Evolutionary conservation across 1,140 invertebrate species (phyloP).

Genomic region (Drosophila tropicalis): DNA sequence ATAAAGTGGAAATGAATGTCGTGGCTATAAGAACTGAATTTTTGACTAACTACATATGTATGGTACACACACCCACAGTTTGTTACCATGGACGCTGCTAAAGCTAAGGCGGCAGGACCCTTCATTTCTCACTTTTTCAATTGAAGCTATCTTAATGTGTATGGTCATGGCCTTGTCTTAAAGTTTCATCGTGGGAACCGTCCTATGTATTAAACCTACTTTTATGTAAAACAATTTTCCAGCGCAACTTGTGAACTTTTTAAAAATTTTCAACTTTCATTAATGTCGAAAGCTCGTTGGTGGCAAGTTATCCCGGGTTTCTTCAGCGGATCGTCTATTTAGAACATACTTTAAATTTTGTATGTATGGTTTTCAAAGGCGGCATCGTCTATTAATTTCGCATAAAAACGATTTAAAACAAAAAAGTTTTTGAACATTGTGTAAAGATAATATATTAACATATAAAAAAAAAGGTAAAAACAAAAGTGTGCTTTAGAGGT

Average conservation of each 20-base stretch:
- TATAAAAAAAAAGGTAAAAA: neutral
- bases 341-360: neutral
- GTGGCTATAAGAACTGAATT: constrained; percentile 53
- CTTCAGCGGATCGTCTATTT: constrained; percentile 6
- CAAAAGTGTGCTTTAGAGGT: too few relatives aligned
- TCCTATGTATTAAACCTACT: constrained; percentile 19
- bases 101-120: neutral
- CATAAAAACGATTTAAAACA: constrained; percentile 3
- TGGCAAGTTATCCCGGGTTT: constrained; percentile 52
- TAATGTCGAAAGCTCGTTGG: constrained; percentile 52
- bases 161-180: constrained; percentile 56
- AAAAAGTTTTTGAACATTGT: neutral
- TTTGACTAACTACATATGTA: constrained; percentile 1
- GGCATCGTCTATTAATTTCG: constrained; percentile 16
- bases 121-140: neutral
- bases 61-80: neutral
- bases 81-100: neutral
- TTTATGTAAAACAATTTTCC: constrained; percentile 38
- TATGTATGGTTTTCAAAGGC: neutral
- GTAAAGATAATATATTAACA: too few relatives aligned
- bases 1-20: neutral
- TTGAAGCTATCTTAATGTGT: neutral
- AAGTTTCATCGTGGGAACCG: constrained; percentile 54
- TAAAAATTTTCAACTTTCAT: constrained; percentile 57
- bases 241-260: constrained; percentile 32